Percentiles rank a stretch among this genome's conserved stretches.
phyloP scores from a whole-genome alignment of 2,888 invertebrate species.

The Lordiphosa fenestrarum region DNA sequence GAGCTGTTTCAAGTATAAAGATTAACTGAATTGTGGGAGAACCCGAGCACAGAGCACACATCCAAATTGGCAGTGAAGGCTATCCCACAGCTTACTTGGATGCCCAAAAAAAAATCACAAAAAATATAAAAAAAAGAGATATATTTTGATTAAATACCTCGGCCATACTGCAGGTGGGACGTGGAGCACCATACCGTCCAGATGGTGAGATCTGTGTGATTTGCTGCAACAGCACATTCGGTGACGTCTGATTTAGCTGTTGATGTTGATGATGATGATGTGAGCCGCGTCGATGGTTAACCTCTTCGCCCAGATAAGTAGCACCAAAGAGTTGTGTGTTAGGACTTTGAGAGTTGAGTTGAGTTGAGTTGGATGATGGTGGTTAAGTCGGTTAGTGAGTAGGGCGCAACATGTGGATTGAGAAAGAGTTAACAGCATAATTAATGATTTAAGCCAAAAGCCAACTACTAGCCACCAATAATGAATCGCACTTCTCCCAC shows the following conservation, averaged over 20 bases:
- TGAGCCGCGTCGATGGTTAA: conserved; percentile 59
- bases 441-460: conserved; percentile 18
- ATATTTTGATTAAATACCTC: conserved; percentile 81
- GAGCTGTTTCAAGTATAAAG: conserved; percentile 41
- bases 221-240: conserved; percentile 69
- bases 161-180: conserved; percentile 86
- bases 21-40: conserved; percentile 33
- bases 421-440: conserved; percentile 42
- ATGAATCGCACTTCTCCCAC: conserved; percentile 24
- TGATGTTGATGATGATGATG: conserved; percentile 22
- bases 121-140: too few relatives aligned
- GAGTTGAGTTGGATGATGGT: conserved; percentile 26
- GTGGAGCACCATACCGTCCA: conserved; percentile 84
- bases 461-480: conserved; percentile 41
- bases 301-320: conserved; percentile 76
- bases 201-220: conserved; percentile 80
- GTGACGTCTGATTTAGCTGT: conserved; percentile 17
- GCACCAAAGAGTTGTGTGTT: conserved; percentile 80
- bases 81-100: neutral
- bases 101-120: neutral
- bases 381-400: conserved; percentile 46
- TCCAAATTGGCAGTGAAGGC: neutral
- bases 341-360: conserved; percentile 68
- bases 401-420: conserved; percentile 58
- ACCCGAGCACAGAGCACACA: too few relatives aligned